A percentile compares a stretch with the other conserved stretches of the same genome.
These are phyloP conservation scores for Pundamilia nyererei DNA, from an alignment of 2,113 vertebrate genomes.

Conservation along the genomic window DNA sequence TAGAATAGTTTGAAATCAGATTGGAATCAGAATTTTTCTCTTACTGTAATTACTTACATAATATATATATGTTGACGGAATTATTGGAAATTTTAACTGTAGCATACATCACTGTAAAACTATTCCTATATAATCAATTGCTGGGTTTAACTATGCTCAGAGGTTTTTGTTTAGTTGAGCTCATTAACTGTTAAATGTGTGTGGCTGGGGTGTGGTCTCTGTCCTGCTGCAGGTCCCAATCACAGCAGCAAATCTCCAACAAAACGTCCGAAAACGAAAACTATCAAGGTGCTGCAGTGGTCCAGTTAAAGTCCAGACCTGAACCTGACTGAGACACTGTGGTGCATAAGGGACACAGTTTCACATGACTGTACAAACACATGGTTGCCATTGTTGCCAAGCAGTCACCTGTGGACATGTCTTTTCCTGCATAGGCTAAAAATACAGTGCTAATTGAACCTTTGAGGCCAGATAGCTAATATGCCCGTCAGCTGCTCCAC, in stretches of 20 bases:
- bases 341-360: accelerated
- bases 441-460: neutral
- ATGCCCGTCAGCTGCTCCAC: neutral
- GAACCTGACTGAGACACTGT: neutral
- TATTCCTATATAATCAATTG: neutral
- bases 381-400: neutral
- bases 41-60: neutral
- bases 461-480: neutral
- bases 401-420: neutral
- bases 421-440: neutral
- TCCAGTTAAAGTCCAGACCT: neutral
- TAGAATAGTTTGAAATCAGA: neutral
- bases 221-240: neutral
- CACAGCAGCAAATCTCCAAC: neutral
- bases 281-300: neutral
- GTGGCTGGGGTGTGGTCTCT: neutral
- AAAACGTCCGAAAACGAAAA: accelerated
- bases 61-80: accelerated
- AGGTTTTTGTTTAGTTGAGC: neutral
- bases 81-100: neutral
- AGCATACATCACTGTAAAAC: neutral
- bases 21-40: neutral
- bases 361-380: neutral
- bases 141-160: neutral
- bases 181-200: neutral